Evolutionary conservation across 2,797 vertebrate genomes (phyloP), one percentile per base, ranked within the genome.

Genomic region (Karalla daura): DNA sequence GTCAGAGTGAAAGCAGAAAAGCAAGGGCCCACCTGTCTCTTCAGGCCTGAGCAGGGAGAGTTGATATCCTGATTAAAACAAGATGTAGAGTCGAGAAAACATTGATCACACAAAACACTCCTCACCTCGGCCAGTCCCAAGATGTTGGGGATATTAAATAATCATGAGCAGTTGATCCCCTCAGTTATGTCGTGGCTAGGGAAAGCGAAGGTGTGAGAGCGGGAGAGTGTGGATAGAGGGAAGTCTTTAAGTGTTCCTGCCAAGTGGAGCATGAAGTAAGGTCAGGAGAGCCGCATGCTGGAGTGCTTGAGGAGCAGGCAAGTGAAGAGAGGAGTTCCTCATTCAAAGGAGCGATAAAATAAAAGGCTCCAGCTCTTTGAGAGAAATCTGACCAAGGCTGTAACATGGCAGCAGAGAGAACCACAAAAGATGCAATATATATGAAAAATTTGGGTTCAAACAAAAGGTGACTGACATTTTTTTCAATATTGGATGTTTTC

Each of bases 61-160:
- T n/a, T 63, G 76, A 84, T 87, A 72, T 78, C 51, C 72, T 86
- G 86, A 89, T 91, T 89, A 85, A 89, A 89, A 88, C 20, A 18
- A 79, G 75, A 88, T 79, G 83, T 85, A 41, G 67, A 70, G 71
- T 66, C 73, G 12, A 59, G 58, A 83, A 92, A 88, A 88, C 81
- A 91, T 60, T 78, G 78, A 91, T 88, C 78, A 81, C 64, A 81
- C 86, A 63, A 79, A 86, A 85, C 68, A 70, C 75, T 74, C 71
- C 56, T 85, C 73, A 77, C 84, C 78, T 71, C 53, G 14, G 54
- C 64, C 59, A 36, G 82, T 76, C 67, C 70, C 62, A 54, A 82
- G 74, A 85, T 80, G 79, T 50, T 63, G 44, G 64, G 62, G 61
- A 80, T 85, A 90, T 91, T 80, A 86, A 90, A 91, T 87, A 89